Evolutionary conservation across 2,113 vertebrate genomes (phyloP).

Genomic region (Euleptes europaea): DNA sequence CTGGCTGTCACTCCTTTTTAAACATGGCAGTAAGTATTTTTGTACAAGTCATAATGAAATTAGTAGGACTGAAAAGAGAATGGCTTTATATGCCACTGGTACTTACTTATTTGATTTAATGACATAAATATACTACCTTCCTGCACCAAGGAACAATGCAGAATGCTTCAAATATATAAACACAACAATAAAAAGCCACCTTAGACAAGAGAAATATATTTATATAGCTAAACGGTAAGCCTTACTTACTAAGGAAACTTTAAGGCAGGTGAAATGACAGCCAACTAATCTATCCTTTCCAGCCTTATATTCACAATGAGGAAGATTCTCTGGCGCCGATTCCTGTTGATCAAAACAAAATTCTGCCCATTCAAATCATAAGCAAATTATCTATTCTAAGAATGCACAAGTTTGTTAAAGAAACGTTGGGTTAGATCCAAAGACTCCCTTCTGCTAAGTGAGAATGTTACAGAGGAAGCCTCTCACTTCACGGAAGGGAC

Average conservation of each 20-base stretch:
- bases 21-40: not conserved
- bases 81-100: not conserved
- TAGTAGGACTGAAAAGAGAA: not conserved
- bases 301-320: constrained; percentile 46
- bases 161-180: too few relatives aligned
- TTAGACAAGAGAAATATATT: not conserved
- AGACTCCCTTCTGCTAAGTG: too few relatives aligned
- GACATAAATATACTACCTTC: too few relatives aligned
- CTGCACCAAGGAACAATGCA: too few relatives aligned
- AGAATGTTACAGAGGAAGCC: too few relatives aligned
- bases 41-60: not conserved
- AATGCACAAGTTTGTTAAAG: not conserved
- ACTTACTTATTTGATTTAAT: too few relatives aligned
- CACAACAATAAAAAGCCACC: too few relatives aligned
- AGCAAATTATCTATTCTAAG: not conserved
- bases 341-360: constrained; percentile 48
- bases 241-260: constrained; percentile 65
- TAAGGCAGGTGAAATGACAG: constrained; percentile 67
- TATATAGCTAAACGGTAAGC: not conserved
- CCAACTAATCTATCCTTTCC: not conserved
- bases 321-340: not conserved
- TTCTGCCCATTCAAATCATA: not conserved
- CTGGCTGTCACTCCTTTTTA: not conserved
- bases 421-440: not conserved
- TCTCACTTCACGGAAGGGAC: too few relatives aligned